Evolutionary conservation across 2,113 vertebrate genomes (phyloP).

Genomic region (Empidonax traillii): DNA sequence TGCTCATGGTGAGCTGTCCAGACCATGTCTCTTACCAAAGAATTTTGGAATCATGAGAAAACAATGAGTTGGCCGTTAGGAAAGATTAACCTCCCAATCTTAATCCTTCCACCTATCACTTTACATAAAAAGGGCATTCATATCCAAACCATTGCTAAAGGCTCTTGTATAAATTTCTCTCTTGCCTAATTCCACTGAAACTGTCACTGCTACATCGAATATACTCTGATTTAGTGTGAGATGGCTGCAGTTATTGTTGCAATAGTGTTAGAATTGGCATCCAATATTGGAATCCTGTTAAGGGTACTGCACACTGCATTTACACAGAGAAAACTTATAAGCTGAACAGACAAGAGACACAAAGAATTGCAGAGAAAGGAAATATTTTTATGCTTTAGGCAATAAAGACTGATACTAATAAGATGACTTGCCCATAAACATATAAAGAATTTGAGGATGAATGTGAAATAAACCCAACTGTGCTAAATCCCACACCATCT

Average conservation of each 20-base stretch:
- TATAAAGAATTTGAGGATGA: not conserved
- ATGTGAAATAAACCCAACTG: not conserved
- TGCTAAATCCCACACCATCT: not conserved
- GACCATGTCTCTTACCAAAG: conserved; percentile 45
- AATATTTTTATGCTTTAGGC: not conserved
- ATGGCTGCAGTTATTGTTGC: not conserved
- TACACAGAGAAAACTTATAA: not conserved
- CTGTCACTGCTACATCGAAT: conserved; percentile 28
- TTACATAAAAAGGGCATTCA: conserved; percentile 46
- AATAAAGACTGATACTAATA: not conserved
- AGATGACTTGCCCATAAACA: not conserved
- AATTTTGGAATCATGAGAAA: conserved; percentile 60
- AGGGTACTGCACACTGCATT: not conserved
- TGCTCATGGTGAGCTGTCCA: conserved; percentile 60
- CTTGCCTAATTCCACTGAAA: conserved; percentile 4
- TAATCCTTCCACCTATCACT: conserved; percentile 44
- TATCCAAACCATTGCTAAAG: conserved; percentile 37
- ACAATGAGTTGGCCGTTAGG: conserved; percentile 53
- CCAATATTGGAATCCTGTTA: not conserved
- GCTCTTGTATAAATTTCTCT: conserved; percentile 26
- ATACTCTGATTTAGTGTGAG: not conserved
- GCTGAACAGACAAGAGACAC: not conserved
- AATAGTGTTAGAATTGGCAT: not conserved
- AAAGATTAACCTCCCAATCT: conserved; percentile 47
- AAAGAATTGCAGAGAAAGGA: not conserved